phyloP scores from a whole-genome alignment of 2,888 invertebrate genomes.

The Sarcophaga subvicina region DNA sequence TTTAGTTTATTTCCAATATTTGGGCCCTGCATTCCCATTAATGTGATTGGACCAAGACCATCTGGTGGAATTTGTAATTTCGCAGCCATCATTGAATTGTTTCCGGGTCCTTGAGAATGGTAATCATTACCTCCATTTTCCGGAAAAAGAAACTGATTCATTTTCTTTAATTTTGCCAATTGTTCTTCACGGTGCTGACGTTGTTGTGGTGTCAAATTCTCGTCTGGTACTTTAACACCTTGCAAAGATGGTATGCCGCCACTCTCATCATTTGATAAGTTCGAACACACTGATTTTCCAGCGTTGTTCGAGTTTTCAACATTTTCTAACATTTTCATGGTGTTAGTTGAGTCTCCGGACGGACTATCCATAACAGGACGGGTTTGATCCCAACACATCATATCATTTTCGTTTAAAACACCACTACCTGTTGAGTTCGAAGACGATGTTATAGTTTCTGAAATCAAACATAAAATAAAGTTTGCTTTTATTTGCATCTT shows the following conservation, averaged over 20 bases:
- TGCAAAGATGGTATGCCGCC: slow-evolving; percentile 84
- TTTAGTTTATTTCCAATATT: slow-evolving; percentile 64
- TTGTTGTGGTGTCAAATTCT: slow-evolving; percentile 97
- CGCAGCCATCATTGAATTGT: slow-evolving; percentile 67
- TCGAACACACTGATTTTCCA: slow-evolving; percentile 69
- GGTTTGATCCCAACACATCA: slow-evolving; percentile 83
- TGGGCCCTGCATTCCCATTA: slow-evolving; percentile 67
- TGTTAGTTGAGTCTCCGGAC: slow-evolving; percentile 55
- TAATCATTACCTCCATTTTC: slow-evolving; percentile 83
- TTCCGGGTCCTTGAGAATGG: slow-evolving; percentile 49
- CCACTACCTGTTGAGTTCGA: slow-evolving; percentile 38
- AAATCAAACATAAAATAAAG: background rate
- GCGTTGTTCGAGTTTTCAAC: slow-evolving; percentile 40
- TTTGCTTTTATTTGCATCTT: background rate
- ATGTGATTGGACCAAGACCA: slow-evolving; percentile 34
- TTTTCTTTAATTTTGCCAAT: slow-evolving; percentile 93
- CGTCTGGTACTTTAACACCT: slow-evolving; percentile 96
- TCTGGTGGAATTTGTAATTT: slow-evolving; percentile 53
- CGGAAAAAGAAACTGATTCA: slow-evolving; percentile 96
- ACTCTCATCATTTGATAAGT: slow-evolving; percentile 67
- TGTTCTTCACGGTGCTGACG: slow-evolving; percentile 96
- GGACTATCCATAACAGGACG: slow-evolving; percentile 73
- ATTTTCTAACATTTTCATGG: slow-evolving; percentile 65
- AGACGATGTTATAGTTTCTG: slow-evolving; percentile 55
- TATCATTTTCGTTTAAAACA: slow-evolving; percentile 80